Percentiles rank a stretch among this genome's conserved stretches.
These are phyloP conservation scores for Lymantria monacha DNA, from an alignment of 2,888 invertebrate species.

Conservation along the genomic window DNA sequence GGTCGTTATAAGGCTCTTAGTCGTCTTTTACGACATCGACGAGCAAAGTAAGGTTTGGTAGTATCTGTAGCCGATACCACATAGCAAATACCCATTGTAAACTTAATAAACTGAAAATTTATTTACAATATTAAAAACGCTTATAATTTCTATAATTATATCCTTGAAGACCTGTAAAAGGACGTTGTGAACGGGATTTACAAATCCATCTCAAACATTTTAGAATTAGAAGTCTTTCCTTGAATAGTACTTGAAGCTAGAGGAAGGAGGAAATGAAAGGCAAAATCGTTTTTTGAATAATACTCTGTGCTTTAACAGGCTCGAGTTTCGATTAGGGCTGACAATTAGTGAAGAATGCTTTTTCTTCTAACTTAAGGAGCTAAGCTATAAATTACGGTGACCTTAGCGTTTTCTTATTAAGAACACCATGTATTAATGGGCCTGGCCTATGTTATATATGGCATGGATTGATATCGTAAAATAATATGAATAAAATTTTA, in stretches of 20 bases:
- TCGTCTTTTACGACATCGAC: too few species aligned
- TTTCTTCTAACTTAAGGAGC: constrained; percentile 49
- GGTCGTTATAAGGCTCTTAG: too few species aligned
- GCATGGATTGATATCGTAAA: constrained; percentile 43
- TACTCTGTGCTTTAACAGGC: constrained; percentile 20
- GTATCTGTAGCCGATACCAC: too few species aligned
- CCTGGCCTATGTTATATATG: constrained; percentile 57
- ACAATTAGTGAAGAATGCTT: constrained; percentile 33
- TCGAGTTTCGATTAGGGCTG: constrained; percentile 28
- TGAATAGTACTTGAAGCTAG: constrained; percentile 7
- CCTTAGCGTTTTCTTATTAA: constrained; percentile 56
- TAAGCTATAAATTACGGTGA: constrained; percentile 55
- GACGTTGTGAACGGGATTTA: background rate
- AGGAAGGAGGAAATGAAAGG: constrained; percentile 18
- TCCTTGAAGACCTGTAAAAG: background rate
- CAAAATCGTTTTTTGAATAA: constrained; percentile 21
- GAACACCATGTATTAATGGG: constrained; percentile 70
- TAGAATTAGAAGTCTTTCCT: constrained; percentile 6
- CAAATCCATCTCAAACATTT: constrained; percentile 8
- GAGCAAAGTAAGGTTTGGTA: too few species aligned
- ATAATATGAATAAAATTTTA: constrained; percentile 49
- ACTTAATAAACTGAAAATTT: too few species aligned
- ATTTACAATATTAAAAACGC: too few species aligned
- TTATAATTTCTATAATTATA: too few species aligned
- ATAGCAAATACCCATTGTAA: too few species aligned